A percentile compares a stretch with the other conserved stretches of the same genome.
These are phyloP conservation scores for Porites lutea DNA, from an alignment of 64 coral and sea anemone genomes.

Conservation along the genomic window DNA sequence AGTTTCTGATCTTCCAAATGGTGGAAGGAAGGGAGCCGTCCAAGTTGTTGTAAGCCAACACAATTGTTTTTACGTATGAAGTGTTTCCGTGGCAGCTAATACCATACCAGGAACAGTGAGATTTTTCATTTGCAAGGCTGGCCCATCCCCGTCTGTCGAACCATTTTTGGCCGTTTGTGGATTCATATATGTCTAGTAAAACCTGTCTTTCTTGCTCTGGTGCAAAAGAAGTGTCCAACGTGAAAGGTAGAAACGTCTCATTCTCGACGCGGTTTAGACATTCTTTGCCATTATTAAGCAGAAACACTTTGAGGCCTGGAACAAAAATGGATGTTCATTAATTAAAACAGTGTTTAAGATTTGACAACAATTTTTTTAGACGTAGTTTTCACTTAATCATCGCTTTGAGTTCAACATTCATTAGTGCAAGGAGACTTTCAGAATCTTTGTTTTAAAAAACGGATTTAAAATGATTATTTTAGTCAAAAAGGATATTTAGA, in stretches of 20 bases:
- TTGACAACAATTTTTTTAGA: too few relatives aligned
- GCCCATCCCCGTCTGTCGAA: slow-evolving; percentile 29
- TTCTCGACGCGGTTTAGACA: slow-evolving; percentile 7
- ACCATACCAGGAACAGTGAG: slow-evolving; percentile 60
- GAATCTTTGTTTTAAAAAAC: too few relatives aligned
- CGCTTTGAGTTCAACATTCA: too few relatives aligned
- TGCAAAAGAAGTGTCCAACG: slow-evolving; percentile 13
- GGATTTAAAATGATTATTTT: too few relatives aligned
- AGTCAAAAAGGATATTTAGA: too few relatives aligned
- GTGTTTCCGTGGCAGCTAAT: slow-evolving; percentile 42
- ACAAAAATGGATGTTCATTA: too few relatives aligned
- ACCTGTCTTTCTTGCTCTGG: slow-evolving; percentile 62
- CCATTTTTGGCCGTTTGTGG: slow-evolving; percentile 25
- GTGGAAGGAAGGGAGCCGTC: slow-evolving; percentile 11
- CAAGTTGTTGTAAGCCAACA: slow-evolving; percentile 60
- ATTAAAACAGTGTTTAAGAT: too few relatives aligned
- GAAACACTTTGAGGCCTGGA: too few relatives aligned
- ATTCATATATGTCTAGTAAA: slow-evolving; percentile 41
- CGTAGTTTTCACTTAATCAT: too few relatives aligned
- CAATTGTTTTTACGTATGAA: slow-evolving; percentile 48
- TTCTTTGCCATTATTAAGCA: slow-evolving; percentile 3
- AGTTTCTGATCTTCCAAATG: slow-evolving; percentile 52
- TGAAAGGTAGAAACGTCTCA: not conserved
- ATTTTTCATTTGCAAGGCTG: not conserved
- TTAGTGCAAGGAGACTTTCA: too few relatives aligned